phyloP scores from a whole-genome alignment of 2,113 vertebrate genomes.

The Anoplopoma fimbria region DNA sequence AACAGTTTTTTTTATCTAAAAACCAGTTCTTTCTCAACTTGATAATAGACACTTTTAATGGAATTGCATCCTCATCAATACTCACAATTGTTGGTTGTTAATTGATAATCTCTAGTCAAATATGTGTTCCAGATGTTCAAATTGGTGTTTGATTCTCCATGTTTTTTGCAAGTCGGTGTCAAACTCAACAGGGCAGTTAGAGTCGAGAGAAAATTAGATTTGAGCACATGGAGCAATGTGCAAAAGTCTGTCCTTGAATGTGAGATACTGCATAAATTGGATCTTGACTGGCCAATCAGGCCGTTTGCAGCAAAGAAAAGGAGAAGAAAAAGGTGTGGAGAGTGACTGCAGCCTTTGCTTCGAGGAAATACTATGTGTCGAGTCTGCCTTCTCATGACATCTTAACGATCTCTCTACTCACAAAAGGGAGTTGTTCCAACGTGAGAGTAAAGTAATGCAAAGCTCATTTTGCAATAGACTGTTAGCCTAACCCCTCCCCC shows the following conservation, averaged over 20 bases:
- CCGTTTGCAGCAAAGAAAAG: not conserved
- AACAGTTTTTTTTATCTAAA: conserved; percentile 7
- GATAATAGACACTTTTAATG: not conserved
- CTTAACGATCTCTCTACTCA: conserved; percentile 30
- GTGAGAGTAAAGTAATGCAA: conserved; percentile 2
- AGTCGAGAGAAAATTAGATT: conserved; percentile 15
- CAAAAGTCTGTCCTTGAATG: conserved; percentile 24
- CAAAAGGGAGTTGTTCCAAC: not conserved
- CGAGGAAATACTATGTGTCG: not conserved
- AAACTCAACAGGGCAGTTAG: not conserved
- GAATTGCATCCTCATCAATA: not conserved
- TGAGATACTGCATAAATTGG: conserved; percentile 11
- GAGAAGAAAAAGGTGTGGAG: conserved; percentile 10
- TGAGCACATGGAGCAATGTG: conserved; percentile 16
- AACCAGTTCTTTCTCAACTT: not conserved
- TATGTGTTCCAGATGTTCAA: not conserved
- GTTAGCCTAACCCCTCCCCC: not conserved
- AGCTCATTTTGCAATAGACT: not conserved
- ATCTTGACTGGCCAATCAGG: not conserved
- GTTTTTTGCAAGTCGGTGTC: not conserved
- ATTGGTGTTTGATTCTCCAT: not conserved
- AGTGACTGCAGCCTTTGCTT: conserved; percentile 14
- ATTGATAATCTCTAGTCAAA: not conserved
- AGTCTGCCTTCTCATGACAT: not conserved
- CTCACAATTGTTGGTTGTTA: not conserved